Conservation (phyloP, 2,797 vertebrate species). For the Chiroxiphia lanceolata region DNA sequence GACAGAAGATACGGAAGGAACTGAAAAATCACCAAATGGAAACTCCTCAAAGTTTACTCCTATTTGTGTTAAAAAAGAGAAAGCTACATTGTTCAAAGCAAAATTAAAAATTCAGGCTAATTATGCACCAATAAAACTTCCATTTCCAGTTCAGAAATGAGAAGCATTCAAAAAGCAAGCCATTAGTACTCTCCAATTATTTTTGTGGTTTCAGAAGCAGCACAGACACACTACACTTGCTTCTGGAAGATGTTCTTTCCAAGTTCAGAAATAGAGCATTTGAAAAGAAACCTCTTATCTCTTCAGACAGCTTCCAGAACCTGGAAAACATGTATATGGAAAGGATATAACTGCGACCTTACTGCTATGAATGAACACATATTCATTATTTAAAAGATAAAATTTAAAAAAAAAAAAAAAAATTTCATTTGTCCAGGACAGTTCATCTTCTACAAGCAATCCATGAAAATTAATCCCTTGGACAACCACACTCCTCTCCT, state of each 20-base stretch:
- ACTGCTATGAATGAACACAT: neutral
- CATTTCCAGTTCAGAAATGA: neutral
- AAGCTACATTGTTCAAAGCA: neutral
- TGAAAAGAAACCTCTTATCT: neutral
- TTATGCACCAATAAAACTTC: neutral
- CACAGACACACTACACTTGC: neutral
- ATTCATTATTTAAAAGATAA: neutral
- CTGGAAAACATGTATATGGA: neutral
- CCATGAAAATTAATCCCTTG: neutral
- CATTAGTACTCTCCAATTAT: neutral
- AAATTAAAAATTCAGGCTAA: neutral
- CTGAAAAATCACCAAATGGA: neutral
- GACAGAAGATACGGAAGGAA: neutral
- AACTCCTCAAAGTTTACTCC: neutral
- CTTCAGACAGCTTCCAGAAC: neutral
- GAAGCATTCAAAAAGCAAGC: neutral
- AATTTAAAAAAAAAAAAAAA: neutral
- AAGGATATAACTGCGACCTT: neutral
- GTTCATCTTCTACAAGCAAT: neutral
- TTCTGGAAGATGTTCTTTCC: neutral
- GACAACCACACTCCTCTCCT: neutral
- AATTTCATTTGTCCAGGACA: neutral
- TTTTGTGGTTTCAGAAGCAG: slow-evolving; percentile 11
- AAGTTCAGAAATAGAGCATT: neutral
- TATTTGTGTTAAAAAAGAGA: neutral